Base-by-base conservation (phyloP, 2,797 vertebrate genomes). In the Notoglanidium macrostoma region DNA sequence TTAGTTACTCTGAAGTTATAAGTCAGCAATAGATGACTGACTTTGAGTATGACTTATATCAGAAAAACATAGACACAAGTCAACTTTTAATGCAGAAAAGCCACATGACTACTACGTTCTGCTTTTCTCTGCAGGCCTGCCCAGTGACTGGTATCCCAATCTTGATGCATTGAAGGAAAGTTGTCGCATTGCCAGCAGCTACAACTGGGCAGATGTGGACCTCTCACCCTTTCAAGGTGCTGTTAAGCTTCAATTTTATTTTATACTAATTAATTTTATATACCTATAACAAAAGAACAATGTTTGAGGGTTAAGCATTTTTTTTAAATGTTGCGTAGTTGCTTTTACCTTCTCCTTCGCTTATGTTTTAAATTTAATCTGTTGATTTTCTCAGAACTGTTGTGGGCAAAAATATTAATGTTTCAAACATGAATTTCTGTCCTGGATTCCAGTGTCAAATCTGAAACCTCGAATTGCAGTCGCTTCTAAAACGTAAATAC, bases 191-290 rank as follows among this genome's bases (percentile, higher is more conserved):
- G 97, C 97, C 91, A 97, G 96, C 95, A 98, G 97, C 96, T 97
- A 97, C 94, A 98, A 98, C 95, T 98, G 97, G 97, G 96, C 97
- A 85, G 97, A 97, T 90, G 97, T 98, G 90, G 97, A 98, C 92
- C 97, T 98, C 92, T 97, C 97, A 91, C 97, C 97, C 92, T 98
- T 97, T 89, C 97, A 98, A 97, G 97, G 97, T 98, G 85, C 87
- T 84, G 59, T 90, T 91, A 77, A 26, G 14, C 21, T 21, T 12
- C 29, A 21, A 32, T 10, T 46, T 49, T 61, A 17, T 65, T n/a
- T n/a, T n/a, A n/a, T n/a, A n/a, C n/a, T n/a, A n/a, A n/a, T n/a
- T n/a, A n/a, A n/a, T n/a, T n/a, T n/a, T 65, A 12, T 51, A 2
- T 2, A 55, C 8, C 51, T 55, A 5, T 77, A 78, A 35, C 8